Percentiles rank a stretch among this genome's conserved stretches.
These are phyloP conservation scores for Dendropsophus ebraccatus DNA, from an alignment of 2,113 vertebrate genomes.

Conservation along the genomic window DNA sequence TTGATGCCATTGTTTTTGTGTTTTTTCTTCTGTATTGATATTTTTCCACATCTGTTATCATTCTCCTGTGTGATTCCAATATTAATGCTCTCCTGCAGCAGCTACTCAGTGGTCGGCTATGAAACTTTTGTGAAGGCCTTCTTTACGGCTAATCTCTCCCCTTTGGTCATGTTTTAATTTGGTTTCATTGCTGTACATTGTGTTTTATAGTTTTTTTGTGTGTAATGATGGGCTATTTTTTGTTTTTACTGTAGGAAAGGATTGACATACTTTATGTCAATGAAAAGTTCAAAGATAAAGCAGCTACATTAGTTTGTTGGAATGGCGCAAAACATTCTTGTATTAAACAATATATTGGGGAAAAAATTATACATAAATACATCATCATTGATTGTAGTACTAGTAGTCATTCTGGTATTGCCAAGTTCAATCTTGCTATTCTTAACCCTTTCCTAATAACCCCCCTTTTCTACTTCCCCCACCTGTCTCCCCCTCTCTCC, in stretches of 20 bases:
- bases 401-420: no score
- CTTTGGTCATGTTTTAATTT: background rate
- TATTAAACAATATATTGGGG: no score
- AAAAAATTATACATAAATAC: no score
- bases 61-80: background rate
- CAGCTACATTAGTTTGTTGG: background rate
- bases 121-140: background rate
- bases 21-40: background rate
- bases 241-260: background rate
- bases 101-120: background rate
- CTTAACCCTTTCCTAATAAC: no score
- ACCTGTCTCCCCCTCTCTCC: no score
- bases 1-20: background rate
- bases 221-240: background rate
- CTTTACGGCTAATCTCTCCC: background rate
- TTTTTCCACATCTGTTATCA: slow-evolving; percentile 6
- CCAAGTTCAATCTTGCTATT: no score
- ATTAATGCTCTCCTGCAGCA: background rate
- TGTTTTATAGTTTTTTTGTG: background rate
- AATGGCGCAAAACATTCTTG: background rate
- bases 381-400: no score
- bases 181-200: background rate
- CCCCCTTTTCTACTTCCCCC: no score
- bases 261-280: background rate
- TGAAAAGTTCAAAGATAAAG: background rate